These are phyloP conservation scores for Mormyrus hasselquistii DNA, from an alignment of 2,797 vertebrate genomes.

Conservation along the genomic window DNA sequence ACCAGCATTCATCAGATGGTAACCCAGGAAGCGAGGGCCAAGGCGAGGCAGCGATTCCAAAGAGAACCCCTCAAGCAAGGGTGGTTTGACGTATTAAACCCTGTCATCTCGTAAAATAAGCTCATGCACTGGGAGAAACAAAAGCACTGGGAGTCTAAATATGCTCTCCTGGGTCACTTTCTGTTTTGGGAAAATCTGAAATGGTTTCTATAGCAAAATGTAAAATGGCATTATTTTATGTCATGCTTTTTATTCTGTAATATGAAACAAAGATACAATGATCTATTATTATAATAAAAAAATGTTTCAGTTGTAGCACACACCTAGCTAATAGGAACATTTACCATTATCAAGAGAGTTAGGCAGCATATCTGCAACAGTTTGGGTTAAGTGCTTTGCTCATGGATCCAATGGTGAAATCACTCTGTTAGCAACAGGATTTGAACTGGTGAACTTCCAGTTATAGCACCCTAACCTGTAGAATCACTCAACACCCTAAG, in stretches of 20 bases:
- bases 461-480: background rate
- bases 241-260: background rate
- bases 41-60: background rate
- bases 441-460: background rate
- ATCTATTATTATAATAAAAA: background rate
- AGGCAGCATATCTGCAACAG: background rate
- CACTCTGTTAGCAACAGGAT: background rate
- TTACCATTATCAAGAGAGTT: background rate
- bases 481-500: background rate
- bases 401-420: background rate
- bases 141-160: background rate
- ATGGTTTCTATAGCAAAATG: background rate
- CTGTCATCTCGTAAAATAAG: background rate
- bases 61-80: background rate
- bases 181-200: background rate
- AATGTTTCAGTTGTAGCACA: background rate
- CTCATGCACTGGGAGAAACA: background rate
- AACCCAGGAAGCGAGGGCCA: background rate
- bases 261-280: background rate
- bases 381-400: background rate
- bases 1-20: background rate
- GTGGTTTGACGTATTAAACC: background rate
- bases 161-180: background rate
- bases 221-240: background rate
- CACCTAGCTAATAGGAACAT: background rate